A percentile compares a stretch with the other conserved stretches of the same genome.
Evolutionary conservation across 1,140 invertebrate species (phyloP).

Genomic region (Tetranychus urticae): DNA sequence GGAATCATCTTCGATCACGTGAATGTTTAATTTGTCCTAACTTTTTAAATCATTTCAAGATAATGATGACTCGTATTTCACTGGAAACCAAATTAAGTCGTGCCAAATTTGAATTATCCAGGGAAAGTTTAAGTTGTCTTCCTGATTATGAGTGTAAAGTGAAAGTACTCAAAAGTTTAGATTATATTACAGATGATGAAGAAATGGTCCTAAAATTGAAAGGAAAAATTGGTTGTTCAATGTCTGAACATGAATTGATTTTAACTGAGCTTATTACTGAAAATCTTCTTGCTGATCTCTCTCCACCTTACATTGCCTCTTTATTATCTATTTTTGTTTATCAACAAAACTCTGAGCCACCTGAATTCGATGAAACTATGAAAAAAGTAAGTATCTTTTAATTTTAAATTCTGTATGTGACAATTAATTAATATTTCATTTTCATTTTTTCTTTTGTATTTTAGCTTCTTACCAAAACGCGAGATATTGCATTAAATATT

Average conservation of each 20-base stretch:
- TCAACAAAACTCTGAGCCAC: conserved; percentile 27
- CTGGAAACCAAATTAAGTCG: conserved; percentile 41
- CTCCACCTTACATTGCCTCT: conserved; percentile 73
- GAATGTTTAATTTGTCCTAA: conserved; percentile 22
- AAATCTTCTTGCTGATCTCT: conserved; percentile 55
- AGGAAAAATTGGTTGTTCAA: conserved; percentile 80
- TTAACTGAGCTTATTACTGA: conserved; percentile 88
- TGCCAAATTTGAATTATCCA: conserved; percentile 48
- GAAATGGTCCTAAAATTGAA: conserved; percentile 41
- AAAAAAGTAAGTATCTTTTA: background rate
- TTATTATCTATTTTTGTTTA: conserved; percentile 68
- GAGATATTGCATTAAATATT: conserved; percentile 27
- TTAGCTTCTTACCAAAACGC: conserved; percentile 23
- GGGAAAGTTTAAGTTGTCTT: conserved; percentile 56
- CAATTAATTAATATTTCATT: background rate
- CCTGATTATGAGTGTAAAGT: conserved; percentile 67
- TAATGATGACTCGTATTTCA: conserved; percentile 24
- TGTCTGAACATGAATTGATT: conserved; percentile 72
- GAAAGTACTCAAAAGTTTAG: conserved; percentile 46
- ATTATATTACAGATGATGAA: conserved; percentile 38
- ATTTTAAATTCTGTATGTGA: background rate
- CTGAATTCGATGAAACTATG: background rate
- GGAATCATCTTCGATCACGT: conserved; percentile 8
- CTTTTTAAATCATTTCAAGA: conserved; percentile 20
- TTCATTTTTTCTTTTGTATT: conserved; percentile 10